Percentiles rank a stretch among this genome's conserved stretches.
These are phyloP conservation scores for Coendou prehensilis DNA, from an alignment of 2,797 vertebrate genomes.

Conservation along the genomic window DNA sequence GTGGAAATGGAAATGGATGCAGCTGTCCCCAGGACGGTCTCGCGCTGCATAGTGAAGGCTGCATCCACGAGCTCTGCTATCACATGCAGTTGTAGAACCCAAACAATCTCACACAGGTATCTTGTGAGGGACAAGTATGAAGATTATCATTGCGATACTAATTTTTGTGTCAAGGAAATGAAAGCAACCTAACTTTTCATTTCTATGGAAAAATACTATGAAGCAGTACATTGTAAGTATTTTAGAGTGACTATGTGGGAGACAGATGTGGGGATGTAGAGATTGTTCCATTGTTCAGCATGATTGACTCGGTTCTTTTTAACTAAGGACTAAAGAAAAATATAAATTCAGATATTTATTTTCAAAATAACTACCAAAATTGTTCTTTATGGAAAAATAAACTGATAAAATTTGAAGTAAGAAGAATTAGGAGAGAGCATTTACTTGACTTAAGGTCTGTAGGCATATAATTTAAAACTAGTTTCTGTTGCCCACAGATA, in stretches of 20 bases:
- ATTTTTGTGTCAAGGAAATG: neutral
- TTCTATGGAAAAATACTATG: neutral
- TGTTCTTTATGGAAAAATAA: neutral
- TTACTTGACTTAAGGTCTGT: neutral
- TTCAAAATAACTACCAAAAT: slow-evolving; percentile 28
- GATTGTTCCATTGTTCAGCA: neutral
- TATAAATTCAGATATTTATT: neutral
- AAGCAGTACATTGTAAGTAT: neutral
- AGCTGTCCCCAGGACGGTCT: neutral
- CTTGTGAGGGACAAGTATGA: neutral
- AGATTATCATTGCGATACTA: neutral
- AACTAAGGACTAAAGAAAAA: neutral
- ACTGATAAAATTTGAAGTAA: neutral
- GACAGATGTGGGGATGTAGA: neutral
- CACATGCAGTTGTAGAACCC: neutral
- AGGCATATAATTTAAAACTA: neutral
- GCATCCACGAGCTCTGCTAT: neutral
- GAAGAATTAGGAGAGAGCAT: neutral
- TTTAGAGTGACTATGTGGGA: neutral
- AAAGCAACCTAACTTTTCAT: neutral
- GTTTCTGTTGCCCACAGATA: neutral
- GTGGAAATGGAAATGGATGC: neutral
- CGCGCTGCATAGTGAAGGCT: neutral
- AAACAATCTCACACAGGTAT: neutral
- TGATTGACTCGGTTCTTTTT: neutral